phyloP scores from a whole-genome alignment of 2,797 vertebrate species.

The Cirrhinus mrigala region DNA sequence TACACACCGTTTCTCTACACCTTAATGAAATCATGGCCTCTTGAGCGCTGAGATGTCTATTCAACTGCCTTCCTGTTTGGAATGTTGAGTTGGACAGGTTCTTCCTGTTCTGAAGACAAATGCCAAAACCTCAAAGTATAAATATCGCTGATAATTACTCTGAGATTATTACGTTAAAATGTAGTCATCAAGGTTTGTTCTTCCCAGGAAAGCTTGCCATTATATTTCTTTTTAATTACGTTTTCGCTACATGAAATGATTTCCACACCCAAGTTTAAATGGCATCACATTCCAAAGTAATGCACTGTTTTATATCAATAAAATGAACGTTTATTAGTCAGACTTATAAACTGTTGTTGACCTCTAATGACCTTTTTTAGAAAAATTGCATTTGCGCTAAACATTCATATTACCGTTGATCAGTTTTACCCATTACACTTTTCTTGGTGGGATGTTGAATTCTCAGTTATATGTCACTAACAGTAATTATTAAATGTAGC shows the following conservation, averaged over 20 bases:
- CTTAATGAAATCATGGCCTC: constrained; percentile 48
- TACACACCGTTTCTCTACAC: neutral
- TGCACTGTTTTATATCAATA: neutral
- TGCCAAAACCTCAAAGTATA: constrained; percentile 23
- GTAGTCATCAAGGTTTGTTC: neutral
- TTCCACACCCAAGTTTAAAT: constrained; percentile 11
- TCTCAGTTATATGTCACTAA: neutral
- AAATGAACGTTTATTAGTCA: neutral
- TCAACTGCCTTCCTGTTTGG: constrained; percentile 38
- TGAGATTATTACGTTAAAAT: neutral
- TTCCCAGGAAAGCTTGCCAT: neutral
- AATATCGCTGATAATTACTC: constrained; percentile 32
- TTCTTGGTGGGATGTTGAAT: neutral
- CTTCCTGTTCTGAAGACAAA: constrained; percentile 40
- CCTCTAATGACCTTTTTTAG: neutral
- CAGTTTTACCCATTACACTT: neutral
- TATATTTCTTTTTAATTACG: neutral
- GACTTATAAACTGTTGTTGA: too few species aligned
- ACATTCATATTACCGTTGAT: neutral
- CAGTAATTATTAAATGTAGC: neutral
- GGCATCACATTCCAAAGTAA: neutral
- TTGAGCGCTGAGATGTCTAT: constrained; percentile 20
- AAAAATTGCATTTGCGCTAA: neutral
- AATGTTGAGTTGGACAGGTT: constrained; percentile 50
- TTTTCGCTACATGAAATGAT: neutral